Evolutionary conservation across 35 echinoderm and acorn worm species (phyloP), one percentile per base, ranked within the genome.

Genomic region (Eucidaris tribuloides): DNA sequence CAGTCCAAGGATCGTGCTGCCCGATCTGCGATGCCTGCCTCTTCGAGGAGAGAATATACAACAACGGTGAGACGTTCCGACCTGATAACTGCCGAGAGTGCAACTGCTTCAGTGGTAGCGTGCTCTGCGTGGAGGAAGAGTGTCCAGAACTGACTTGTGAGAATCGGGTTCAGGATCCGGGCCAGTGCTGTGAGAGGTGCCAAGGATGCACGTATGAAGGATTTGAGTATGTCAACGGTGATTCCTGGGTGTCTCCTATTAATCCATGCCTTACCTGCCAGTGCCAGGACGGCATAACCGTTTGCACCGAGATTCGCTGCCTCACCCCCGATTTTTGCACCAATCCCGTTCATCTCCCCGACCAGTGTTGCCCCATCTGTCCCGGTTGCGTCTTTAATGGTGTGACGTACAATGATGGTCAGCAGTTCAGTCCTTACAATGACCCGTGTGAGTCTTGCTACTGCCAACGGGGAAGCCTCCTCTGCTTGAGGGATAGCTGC

Each of bases 141-240:
- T 97, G 94, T 70, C 85, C 89, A 3, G 52, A 38, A 58, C 81
- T 97, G 7, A 89, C 80, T 37, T 97, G 94, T 82, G 42, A 50
- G 22, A 84, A 81, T 19, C 88, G 64, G 82, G 78, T 86, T 15
- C 52, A 64, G 43, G 90, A 92, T 46, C 83, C 84, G 7, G 94
- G 94, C 22, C 85, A 97, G 48, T 97, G 94, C 37, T 97, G 94
- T 79, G 94, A 97, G 49, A 82, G 90, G 83, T 97, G 94, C 59
- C 86, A 87, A 89, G 96, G 96, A 62, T 99, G 96, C 45, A 28
- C 92, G 17, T 90, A 90, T 71, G 87, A 99, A 68, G 91, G 87
- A 7, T 83, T 99, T 87, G 96, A 99, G 49, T 93, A 93, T 77
- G 65, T 42, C 19, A 89, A 83, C 84, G 91, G 91, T 42, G 87